Base-by-base conservation (phyloP, 2,888 invertebrate species). In the Fragum sueziense region DNA sequence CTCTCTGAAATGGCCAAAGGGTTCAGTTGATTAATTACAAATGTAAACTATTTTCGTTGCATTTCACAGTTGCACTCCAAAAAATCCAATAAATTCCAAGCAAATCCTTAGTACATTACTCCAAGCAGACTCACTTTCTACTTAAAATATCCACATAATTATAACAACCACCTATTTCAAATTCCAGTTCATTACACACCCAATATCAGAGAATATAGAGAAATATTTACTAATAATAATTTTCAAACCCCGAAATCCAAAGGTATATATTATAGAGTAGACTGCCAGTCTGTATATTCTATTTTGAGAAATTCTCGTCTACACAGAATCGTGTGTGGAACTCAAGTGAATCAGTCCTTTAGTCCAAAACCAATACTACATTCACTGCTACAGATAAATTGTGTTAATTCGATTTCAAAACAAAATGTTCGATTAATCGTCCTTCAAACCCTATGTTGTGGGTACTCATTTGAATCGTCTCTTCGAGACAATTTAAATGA, bases 291-390 rank as follows among this genome's bases (percentile, higher is more conserved):
- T 65, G n/a, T 1, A 47, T 47, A 27, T 57, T 57, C 57, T 57
- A 57, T 57, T 57, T 57, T 57, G 57, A 57, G 47, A 57, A n/a
- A 34, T 41, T 65, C n/a, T 14, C 25, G 37, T 65, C 65, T 65
- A 65, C 65, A 65, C 65, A 65, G 34, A 41, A 27, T 27, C n/a
- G 37, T 41, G 41, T 65, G 65, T 65, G 65, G 65, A 65, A 65
- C 65, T 65, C 4, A 27, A 65, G 41, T 65, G 65, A 65, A 65
- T 31, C 34, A 62, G 62, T 9, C 57, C 65, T 33, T 61, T 33
- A 20, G 27, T 20, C 65, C 34, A 65, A 34, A 41, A 34, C 65
- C 65, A 65, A 65, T 65, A 41, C 65, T 41, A 41, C 65, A 65
- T 27, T 65, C 41, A 37, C 65, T 31, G 31, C 33, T n/a, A n/a